Conservation (phyloP, 1,140 invertebrate genomes). For the Elymnias hypermnestra region DNA sequence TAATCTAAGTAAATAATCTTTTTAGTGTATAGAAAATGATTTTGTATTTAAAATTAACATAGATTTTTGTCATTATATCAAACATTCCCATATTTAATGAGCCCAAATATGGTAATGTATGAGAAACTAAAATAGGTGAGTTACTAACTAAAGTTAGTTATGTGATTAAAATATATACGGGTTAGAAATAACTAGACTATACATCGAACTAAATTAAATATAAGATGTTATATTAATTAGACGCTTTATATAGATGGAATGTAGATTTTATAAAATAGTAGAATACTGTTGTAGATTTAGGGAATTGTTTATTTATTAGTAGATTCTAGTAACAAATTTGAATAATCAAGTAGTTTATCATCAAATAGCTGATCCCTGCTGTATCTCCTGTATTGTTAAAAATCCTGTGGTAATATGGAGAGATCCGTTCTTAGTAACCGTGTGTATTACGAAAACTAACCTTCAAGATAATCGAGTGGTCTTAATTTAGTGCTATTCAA, state of each 20-base stretch:
- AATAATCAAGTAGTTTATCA: too few relatives aligned
- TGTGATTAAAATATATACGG: conserved; percentile 7
- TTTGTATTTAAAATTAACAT: conserved; percentile 1
- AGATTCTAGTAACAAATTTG: too few relatives aligned
- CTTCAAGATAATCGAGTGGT: too few relatives aligned
- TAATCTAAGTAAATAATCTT: background rate
- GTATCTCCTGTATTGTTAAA: too few relatives aligned
- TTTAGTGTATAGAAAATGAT: background rate
- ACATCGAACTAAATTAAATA: conserved; percentile 14
- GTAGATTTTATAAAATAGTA: conserved; percentile 11
- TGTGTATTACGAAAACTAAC: too few relatives aligned
- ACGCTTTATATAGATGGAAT: background rate
- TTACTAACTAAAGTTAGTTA: background rate
- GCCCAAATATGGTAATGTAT: conserved; percentile 42
- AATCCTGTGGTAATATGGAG: too few relatives aligned
- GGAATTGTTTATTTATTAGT: background rate
- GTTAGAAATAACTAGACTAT: background rate
- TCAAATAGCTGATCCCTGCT: too few relatives aligned
- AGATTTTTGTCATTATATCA: conserved; percentile 8
- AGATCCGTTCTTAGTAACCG: too few relatives aligned
- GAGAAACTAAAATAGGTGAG: background rate
- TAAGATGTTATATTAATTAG: conserved; percentile 3
- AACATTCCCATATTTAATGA: conserved; percentile 40
- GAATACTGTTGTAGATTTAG: background rate
- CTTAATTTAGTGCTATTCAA: too few relatives aligned